Evolutionary conservation across 1,140 invertebrate species (phyloP), one percentile per base, ranked within the genome.

Genomic region (Marisa cornuarietis): DNA sequence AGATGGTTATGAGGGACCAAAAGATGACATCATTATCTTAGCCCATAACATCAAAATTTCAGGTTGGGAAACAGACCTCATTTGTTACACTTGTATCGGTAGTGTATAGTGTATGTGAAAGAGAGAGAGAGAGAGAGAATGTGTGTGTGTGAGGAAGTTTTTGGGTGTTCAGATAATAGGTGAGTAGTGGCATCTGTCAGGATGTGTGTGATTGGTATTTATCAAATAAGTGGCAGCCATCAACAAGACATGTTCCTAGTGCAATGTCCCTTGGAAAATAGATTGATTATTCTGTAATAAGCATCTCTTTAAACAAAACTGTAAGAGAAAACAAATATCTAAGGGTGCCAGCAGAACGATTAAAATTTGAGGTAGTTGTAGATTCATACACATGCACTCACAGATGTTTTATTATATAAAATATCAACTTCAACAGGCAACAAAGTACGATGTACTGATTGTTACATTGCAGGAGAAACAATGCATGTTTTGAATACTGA

Each of bases 1-100:
- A 13, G 95, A 95, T 79, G 91, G 93, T 74, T 92, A 92, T 72
- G 81, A 82, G 11, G 95, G 96, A 62, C 96, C 97, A 0, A 90
- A 93, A 13, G 97, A 99, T 92, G 98, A 99, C 90, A 97, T 99
- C 63, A 98, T 99, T 85, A 93, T 95, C 18, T 99, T 99, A 93
- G 97, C 97, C 11, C 87, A 95, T 14, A 95, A 94, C 79, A 97
- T 98, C 18, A 95, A 94, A 87, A 77, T 86, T 84, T 81, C 85
- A 87, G 79, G 87, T 89, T 79, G 31, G 84, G 86, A 81, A n/a
- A 11, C 24, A 58, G 24, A 68, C 20, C n/a, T 42, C 6, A 42
- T 42, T 42, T 42, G 31, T 6, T 42, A 42, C 31, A 42, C 31
- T 42, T 42, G 31, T 42, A 42, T 42, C 3, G 31, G 31, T 42